Evolutionary conservation across 1,140 invertebrate species (phyloP), one percentile per base, ranked within the genome.

Genomic region (Euschistus heros): DNA sequence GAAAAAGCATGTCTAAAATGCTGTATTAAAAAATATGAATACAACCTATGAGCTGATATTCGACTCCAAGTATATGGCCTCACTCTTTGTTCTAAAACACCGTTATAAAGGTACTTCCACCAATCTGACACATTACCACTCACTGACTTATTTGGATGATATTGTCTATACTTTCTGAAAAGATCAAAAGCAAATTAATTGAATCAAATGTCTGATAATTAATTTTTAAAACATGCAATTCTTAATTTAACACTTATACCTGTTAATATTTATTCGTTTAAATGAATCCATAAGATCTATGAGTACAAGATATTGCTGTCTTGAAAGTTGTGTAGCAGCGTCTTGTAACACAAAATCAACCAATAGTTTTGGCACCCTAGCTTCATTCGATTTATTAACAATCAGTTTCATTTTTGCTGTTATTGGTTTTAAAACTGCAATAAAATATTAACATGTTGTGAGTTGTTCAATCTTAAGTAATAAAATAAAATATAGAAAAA

Each of bases 341-440:
- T 91, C 88, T 70, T 89, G 85, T 8, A 91, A 73, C 24, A 89
- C 84, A 50, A 89, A 82, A 71, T 91, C 88, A 6, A 87, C 79
- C 50, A 88, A 75, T 65, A 90, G 77, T 62, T 86, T 82, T 15
- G 86, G 85, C n/a, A 87, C 83, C 67, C 86, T 79, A 0, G 80
- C 80, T 69, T 86, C 82, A 37, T 81, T 84, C 6, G 84, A 84
- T 70, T 86, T 85, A 69, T 85, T 89, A 59, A 91, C 83, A 24
- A 89, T 85, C 30, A 91, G 79, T 76, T 89, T 89, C n/a, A 88
- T 82, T 73, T 91, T 89, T 47, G 85, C 83, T 0, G 86, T 85
- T 44, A 89, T 81, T 18, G 87, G 87, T 72, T 87, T 85, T 37
- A 88, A 69, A 68, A 88, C 86, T 87, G 73, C 14, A 64, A 62